Evolutionary conservation across 2,113 vertebrate genomes (phyloP), one percentile per base, ranked within the genome.

Genomic region (Ammodytes marinus): DNA sequence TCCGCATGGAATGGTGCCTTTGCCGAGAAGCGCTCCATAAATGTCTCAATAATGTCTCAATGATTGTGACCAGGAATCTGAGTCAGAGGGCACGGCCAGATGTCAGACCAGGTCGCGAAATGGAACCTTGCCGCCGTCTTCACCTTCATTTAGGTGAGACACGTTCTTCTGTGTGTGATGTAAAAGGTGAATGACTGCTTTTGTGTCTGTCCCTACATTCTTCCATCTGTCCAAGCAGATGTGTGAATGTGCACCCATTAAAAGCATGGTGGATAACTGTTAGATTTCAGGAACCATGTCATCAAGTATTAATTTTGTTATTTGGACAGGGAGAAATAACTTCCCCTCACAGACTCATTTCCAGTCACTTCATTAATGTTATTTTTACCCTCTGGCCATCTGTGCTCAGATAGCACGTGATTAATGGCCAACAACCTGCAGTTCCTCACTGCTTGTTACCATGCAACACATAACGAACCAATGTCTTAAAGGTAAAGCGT

Each of bases 81-180:
- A 79, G 45, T 72, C 88, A 35, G 82, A 73, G 52, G 27, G 49
- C 35, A 15, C 67, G 49, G 39, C 77, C 45, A 58, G 70, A 65
- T 6, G 78, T 83, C 78, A 46, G 63, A 67, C 76, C 1, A 40
- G 8, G 14, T 65, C 43, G 2, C 53, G 59, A 35, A 54, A 10
- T 37, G 80, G 61, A 69, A 64, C 83, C 83, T 65, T 57, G 27
- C 83, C 67, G 77, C 74, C 85, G 4, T 70, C 83, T 47, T 79
- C 73, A 40, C 75, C 84, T 50, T 77, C 70, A 55, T 54, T 76
- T 14, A 11, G 89, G 94, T 95, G 68, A 92, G 89, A 71, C 10
- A 17, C 37, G 17, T 57, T 50, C 8, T 49, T 27, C 17, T 53
- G 13, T 69, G 19, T 37, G 43, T 55, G 14, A 58, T 60, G 4